Base-by-base conservation (phyloP, 2,888 invertebrate species). In the Lithophane semibrunnea region DNA sequence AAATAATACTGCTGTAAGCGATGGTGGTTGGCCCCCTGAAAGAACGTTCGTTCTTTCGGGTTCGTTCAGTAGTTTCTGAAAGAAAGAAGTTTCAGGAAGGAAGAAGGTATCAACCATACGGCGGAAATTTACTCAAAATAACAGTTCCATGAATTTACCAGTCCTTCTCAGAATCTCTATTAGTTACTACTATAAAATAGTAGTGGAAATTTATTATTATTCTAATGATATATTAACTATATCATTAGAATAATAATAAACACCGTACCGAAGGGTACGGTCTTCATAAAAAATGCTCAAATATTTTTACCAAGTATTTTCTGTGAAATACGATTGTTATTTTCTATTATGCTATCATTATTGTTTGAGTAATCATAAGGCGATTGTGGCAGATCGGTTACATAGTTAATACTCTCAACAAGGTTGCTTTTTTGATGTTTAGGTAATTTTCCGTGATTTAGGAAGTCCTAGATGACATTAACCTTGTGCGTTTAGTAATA, bases 341-440 rank as follows among this genome's bases (percentile, higher is more conserved):
- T 71, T 65, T 65, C 49, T 56, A 24, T 68, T 37, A n/a, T 12
- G 21, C 54, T n/a, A 58, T 42, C 37, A 67, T 67, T 56, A 68
- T 75, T 54, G 47, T 75, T 24, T 44, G 21, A 54, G 80, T 80
- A 71, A 80, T 82, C 82, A 72, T 81, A 82, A 76, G 58, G 29
- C 42, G 54, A 67, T 74, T 72, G 44, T 47, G 37, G 60, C 16
- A 58, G 77, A 75, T 77, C 70, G 47, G 52, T 71, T 66, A 29
- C 56, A 42, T 64, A 63, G 42, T 21, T 60, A 69, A 52, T 75
- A 58, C 64, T 52, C 5, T 63, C 42, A 63, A n/a, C 47, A 85
- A 76, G 58, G 58, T 85, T 66, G 47, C 10, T 37, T 58, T 65
- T 21, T 76, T 18, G 16, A 56, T 56, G 18, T 69, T 52, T 18